phyloP scores from a whole-genome alignment of 2,797 vertebrate genomes.

The Etheostoma nigrum region DNA sequence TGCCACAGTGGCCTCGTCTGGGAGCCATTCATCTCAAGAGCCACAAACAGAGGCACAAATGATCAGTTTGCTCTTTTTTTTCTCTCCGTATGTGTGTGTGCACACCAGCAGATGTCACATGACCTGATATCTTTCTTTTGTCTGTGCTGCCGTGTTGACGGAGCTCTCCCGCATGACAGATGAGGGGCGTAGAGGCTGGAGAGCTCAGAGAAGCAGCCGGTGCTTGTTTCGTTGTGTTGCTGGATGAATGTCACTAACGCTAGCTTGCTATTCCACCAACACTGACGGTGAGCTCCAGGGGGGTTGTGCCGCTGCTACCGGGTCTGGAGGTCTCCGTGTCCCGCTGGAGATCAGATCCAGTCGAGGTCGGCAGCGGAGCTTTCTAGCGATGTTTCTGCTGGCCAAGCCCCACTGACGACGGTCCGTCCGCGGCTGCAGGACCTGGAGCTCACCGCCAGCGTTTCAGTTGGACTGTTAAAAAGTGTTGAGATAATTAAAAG shows the following conservation, averaged over 20 bases:
- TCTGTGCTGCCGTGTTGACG: conserved; percentile 33
- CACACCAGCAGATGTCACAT: conserved; percentile 55
- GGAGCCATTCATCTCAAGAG: conserved; percentile 67
- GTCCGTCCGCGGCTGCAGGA: too few relatives aligned
- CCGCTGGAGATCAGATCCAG: too few relatives aligned
- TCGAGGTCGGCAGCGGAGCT: too few relatives aligned
- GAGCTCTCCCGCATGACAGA: conserved; percentile 61
- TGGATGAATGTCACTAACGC: conserved; percentile 24
- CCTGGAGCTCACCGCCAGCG: too few relatives aligned
- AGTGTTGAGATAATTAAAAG: too few relatives aligned
- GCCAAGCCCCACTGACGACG: too few relatives aligned
- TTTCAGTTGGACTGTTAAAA: too few relatives aligned
- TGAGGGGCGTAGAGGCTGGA: conserved; percentile 43
- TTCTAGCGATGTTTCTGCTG: too few relatives aligned
- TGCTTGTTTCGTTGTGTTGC: conserved; percentile 50
- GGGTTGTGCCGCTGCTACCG: too few relatives aligned
- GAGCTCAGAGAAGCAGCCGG: conserved; percentile 39
- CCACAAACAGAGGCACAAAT: conserved; percentile 59
- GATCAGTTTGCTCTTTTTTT: conserved; percentile 52
- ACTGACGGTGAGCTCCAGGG: too few relatives aligned
- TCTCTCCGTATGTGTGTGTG: conserved; percentile 4
- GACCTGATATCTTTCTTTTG: conserved; percentile 65
- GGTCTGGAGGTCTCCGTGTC: too few relatives aligned
- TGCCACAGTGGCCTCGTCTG: conserved; percentile 64
- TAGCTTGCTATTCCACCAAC: too few relatives aligned